Evolutionary conservation across 2,113 vertebrate genomes (phyloP).

Genomic region (Nothobranchius kuhntae): DNA sequence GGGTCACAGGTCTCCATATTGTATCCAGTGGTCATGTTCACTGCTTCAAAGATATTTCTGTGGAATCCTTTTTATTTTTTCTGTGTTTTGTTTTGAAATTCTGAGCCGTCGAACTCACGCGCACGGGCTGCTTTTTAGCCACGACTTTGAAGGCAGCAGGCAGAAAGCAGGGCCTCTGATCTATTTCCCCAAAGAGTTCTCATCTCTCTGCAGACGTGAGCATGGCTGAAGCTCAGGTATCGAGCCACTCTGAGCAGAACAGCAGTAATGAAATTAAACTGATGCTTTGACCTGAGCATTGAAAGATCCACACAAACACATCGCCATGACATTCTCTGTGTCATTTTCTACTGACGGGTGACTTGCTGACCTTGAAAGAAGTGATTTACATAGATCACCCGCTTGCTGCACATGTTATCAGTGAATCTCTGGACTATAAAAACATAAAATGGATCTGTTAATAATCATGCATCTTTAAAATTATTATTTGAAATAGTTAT

Average conservation of each 20-base stretch:
- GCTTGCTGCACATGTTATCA: slow-evolving; percentile 38
- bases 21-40: slow-evolving; percentile 27
- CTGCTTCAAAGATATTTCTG: slow-evolving; percentile 45
- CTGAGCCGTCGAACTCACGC: slow-evolving; percentile 64
- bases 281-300: slow-evolving; percentile 30
- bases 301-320: slow-evolving; percentile 3
- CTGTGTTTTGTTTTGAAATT: slow-evolving; percentile 72
- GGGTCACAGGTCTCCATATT: slow-evolving; percentile 44
- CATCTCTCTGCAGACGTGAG: slow-evolving; percentile 53
- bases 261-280: slow-evolving; percentile 54
- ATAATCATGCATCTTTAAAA: slow-evolving; percentile 23
- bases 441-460: slow-evolving; percentile 21
- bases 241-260: slow-evolving; percentile 45
- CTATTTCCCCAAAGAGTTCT: slow-evolving; percentile 60
- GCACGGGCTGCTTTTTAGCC: slow-evolving; percentile 68
- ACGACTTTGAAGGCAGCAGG: slow-evolving; percentile 72
- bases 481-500: slow-evolving; percentile 45
- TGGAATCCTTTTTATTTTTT: slow-evolving; percentile 40
- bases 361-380: slow-evolving; percentile 24
- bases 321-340: slow-evolving; percentile 11
- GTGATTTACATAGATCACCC: slow-evolving; percentile 38
- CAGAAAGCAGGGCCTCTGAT: slow-evolving; percentile 70
- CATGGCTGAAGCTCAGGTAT: slow-evolving; percentile 56
- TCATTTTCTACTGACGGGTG: slow-evolving; percentile 39
- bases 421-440: slow-evolving; percentile 28